Percentiles rank a stretch among this genome's conserved stretches.
Evolutionary conservation across 2,797 vertebrate genomes (phyloP).

Genomic region (Mionectes olivaceus): DNA sequence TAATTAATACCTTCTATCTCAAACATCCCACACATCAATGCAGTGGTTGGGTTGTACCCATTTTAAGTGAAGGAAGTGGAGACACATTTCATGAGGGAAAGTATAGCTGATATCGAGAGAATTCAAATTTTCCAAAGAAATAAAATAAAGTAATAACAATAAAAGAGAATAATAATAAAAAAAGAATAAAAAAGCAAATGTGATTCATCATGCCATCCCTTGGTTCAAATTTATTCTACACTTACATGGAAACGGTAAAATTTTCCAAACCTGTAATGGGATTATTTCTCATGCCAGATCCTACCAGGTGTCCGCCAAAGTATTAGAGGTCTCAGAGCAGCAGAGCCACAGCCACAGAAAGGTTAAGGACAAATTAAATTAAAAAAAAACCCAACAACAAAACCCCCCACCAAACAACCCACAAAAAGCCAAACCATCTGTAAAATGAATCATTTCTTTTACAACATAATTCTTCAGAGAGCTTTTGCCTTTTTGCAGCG

Average conservation of each 20-base stretch:
- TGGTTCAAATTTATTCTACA: background rate
- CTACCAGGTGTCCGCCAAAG: rapidly evolving
- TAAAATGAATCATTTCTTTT: background rate
- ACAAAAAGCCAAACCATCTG: background rate
- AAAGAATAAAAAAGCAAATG: background rate
- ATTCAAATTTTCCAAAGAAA: background rate
- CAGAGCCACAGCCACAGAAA: background rate
- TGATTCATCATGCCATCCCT: background rate
- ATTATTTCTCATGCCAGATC: background rate
- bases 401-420: background rate
- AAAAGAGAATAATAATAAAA: background rate
- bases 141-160: background rate
- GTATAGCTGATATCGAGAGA: background rate
- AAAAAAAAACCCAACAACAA: too few species aligned
- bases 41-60: background rate
- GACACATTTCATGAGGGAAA: background rate
- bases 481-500: background rate
- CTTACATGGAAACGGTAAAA: background rate
- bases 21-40: background rate
- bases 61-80: background rate
- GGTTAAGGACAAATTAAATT: background rate
- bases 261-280: background rate
- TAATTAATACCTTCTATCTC: background rate
- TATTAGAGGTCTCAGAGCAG: background rate
- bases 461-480: background rate